Conservation (phyloP, 2,888 invertebrate species). For the Acanthopleura granulata region DNA sequence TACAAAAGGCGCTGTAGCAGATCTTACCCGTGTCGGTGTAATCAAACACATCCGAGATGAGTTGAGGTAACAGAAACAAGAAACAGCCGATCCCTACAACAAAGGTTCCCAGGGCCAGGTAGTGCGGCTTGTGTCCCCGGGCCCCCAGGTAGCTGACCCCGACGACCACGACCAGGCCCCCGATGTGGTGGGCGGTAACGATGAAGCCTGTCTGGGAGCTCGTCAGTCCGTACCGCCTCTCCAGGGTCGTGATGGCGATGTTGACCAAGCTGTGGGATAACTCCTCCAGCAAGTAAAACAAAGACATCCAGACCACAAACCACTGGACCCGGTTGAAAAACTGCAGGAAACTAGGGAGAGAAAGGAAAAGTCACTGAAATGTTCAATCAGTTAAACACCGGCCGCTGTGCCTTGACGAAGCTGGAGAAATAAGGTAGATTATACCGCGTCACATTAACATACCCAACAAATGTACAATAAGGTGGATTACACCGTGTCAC, state of each 20-base stretch:
- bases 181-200: constrained; percentile 50
- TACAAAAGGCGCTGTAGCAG: too few species aligned
- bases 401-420: not conserved
- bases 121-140: constrained; percentile 72
- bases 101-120: constrained; percentile 81
- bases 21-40: constrained; percentile 28
- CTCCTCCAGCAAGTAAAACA: constrained; percentile 42
- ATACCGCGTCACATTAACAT: too few species aligned
- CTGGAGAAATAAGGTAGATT: not conserved
- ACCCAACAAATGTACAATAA: too few species aligned
- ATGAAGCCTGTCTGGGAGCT: constrained; percentile 48
- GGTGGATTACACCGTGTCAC: too few species aligned
- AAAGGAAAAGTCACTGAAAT: not conserved
- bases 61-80: constrained; percentile 84
- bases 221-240: constrained; percentile 46
- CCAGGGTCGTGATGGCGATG: constrained; percentile 47
- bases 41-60: constrained; percentile 77
- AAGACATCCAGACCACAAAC: constrained; percentile 38
- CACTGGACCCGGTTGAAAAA: constrained; percentile 25
- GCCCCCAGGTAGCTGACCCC: constrained; percentile 40
- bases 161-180: constrained; percentile 44
- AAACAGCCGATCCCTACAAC: constrained; percentile 78
- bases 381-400: too few species aligned
- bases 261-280: constrained; percentile 49
- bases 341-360: constrained; percentile 22